Evolutionary conservation across 2,113 vertebrate genomes (phyloP).

Genomic region (Mastomys natalensis): DNA sequence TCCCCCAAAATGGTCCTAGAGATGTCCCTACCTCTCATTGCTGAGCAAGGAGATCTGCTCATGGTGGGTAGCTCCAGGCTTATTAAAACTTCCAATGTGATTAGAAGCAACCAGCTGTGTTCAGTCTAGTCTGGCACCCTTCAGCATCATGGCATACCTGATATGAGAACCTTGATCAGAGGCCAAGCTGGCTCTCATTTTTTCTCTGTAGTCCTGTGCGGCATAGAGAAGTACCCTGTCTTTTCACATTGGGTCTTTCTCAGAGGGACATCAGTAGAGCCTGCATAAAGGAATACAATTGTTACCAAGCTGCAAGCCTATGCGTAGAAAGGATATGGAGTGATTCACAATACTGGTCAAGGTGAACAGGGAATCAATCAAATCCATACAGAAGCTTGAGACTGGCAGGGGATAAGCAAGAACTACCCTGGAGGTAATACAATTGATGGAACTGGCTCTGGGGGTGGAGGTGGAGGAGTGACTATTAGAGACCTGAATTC

Average conservation of each 20-base stretch:
- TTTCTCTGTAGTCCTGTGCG: neutral
- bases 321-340: neutral
- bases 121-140: neutral
- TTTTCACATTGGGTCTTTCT: neutral
- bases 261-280: neutral
- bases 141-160: neutral
- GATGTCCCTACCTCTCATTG: neutral
- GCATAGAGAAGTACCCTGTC: neutral
- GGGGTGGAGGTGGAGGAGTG: too few species aligned
- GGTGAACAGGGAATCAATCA: neutral
- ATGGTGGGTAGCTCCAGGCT: constrained; percentile 26
- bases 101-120: neutral
- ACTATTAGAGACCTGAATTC: neutral
- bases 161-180: neutral
- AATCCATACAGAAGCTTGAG: neutral
- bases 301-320: neutral
- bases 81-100: neutral
- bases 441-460: neutral
- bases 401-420: neutral
- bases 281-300: neutral
- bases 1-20: constrained; percentile 18
- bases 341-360: neutral
- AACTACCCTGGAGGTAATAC: neutral
- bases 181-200: neutral
- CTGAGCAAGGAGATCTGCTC: constrained; percentile 44